Conservation (phyloP, 1,140 invertebrate species). For the Bombus confusus region DNA sequence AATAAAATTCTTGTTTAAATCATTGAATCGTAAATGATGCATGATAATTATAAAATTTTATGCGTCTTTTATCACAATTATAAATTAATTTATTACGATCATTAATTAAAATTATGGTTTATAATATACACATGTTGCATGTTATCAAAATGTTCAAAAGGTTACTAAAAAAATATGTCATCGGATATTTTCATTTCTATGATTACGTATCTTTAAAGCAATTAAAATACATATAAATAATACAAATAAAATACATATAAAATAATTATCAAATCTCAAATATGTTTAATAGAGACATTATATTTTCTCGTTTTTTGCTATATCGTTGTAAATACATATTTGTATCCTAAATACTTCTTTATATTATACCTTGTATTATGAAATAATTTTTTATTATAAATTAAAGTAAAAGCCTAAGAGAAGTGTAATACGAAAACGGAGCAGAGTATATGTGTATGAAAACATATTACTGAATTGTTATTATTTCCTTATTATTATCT, state of each 20-base stretch:
- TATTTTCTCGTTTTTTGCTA: too few relatives aligned
- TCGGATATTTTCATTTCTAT: not conserved
- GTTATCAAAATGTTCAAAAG: too few relatives aligned
- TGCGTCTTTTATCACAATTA: too few relatives aligned
- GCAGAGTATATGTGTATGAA: too few relatives aligned
- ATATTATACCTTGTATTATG: not conserved
- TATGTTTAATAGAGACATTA: not conserved
- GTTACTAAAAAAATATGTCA: not conserved
- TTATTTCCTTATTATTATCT: conserved; percentile 4
- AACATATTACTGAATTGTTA: not conserved
- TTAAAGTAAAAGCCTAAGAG: not conserved
- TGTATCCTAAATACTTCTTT: not conserved
- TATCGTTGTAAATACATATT: not conserved
- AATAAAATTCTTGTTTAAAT: not conserved
- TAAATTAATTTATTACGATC: too few relatives aligned
- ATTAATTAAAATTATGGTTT: too few relatives aligned
- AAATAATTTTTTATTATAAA: not conserved
- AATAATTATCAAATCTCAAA: not conserved
- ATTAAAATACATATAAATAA: too few relatives aligned
- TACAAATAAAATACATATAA: too few relatives aligned
- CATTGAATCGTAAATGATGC: too few relatives aligned
- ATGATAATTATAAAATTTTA: too few relatives aligned
- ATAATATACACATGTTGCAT: too few relatives aligned
- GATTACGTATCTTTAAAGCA: not conserved
- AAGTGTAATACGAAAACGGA: not conserved